phyloP scores from a whole-genome alignment of 1,140 invertebrate species.

The Solen grandis region DNA sequence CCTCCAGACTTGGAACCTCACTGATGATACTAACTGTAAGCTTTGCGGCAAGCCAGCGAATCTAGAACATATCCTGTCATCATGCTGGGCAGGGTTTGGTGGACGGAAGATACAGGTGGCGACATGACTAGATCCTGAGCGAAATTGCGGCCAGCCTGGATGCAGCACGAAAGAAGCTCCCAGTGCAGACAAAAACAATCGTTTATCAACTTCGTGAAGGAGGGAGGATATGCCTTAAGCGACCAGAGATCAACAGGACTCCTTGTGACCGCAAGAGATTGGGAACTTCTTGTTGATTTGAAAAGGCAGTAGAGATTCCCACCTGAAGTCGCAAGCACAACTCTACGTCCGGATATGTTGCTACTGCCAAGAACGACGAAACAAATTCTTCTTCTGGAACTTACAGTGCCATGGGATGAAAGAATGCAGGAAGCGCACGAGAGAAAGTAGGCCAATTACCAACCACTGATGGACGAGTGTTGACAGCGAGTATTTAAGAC shows the following conservation, averaged over 20 bases:
- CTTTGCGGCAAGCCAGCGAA: no score
- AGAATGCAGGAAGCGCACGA: conserved; percentile 45
- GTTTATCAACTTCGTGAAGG: no score
- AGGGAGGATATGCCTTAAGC: background rate
- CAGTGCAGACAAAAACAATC: background rate
- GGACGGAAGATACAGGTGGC: no score
- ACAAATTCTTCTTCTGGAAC: conserved; percentile 23
- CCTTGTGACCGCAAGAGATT: conserved; percentile 11
- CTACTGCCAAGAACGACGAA: conserved; percentile 17
- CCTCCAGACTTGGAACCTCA: background rate
- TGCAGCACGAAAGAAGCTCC: no score
- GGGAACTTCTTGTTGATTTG: conserved; percentile 37
- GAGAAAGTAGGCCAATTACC: conserved; percentile 49
- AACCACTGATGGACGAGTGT: no score
- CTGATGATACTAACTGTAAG: no score
- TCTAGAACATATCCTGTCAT: no score
- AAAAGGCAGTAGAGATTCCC: background rate
- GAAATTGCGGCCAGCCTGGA: no score
- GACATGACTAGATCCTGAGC: no score
- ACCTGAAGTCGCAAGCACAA: no score
- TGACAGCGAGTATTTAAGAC: conserved; percentile 14
- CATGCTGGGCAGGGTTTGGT: background rate
- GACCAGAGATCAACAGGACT: conserved; percentile 10
- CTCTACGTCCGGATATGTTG: no score
- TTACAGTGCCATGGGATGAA: no score